These are phyloP conservation scores for Sesia bembeciformis DNA, from an alignment of 2,888 invertebrate species.

Conservation along the genomic window DNA sequence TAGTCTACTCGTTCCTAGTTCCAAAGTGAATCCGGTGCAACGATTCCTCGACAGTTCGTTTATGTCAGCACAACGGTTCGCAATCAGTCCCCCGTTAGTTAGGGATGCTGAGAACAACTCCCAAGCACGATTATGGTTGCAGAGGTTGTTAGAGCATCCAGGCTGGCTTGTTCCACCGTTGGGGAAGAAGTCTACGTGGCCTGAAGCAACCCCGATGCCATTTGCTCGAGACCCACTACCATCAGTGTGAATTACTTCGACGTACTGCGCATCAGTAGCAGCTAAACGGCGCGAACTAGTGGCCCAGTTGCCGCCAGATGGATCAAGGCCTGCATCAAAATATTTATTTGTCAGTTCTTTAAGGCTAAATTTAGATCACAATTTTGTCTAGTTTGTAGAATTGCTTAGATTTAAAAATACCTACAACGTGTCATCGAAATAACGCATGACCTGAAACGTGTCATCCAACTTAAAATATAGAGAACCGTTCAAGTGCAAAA, in stretches of 20 bases:
- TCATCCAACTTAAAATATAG: no score
- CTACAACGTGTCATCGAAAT: no score
- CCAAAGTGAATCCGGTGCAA: background rate
- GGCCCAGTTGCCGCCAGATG: conserved; percentile 32
- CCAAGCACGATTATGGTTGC: conserved; percentile 39
- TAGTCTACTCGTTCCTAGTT: background rate
- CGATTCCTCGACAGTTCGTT: background rate
- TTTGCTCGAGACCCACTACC: conserved; percentile 1
- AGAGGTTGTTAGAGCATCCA: conserved; percentile 34
- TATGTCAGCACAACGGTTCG: background rate
- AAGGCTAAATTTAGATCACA: no score
- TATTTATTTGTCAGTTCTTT: no score
- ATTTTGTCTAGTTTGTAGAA: no score
- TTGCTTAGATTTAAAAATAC: no score
- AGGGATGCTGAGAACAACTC: conserved; percentile 30
- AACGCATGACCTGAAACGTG: no score
- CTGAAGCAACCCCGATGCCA: conserved; percentile 79
- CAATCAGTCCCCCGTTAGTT: background rate
- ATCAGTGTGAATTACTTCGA: conserved; percentile 53
- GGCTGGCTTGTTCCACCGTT: conserved; percentile 85
- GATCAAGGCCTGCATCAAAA: conserved; percentile 20
- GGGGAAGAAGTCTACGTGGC: conserved; percentile 90
- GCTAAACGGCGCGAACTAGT: conserved; percentile 20
- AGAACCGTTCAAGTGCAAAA: no score
- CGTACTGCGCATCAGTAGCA: conserved; percentile 36